These are phyloP conservation scores for Pemphigus obesinymphae DNA, from an alignment of 1,140 invertebrate genomes.

Conservation along the genomic window DNA sequence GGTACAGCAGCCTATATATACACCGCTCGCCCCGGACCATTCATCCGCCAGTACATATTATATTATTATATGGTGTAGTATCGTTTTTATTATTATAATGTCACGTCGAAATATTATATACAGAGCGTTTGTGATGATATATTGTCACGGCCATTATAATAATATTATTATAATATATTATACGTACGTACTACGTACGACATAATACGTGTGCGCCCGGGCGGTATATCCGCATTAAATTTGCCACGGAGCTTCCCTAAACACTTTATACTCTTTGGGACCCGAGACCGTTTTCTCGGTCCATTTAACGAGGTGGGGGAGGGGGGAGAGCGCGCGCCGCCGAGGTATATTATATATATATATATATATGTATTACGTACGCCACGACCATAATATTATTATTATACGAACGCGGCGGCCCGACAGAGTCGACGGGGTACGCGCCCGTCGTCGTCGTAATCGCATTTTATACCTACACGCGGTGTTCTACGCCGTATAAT, in stretches of 20 bases:
- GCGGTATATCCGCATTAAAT: background rate
- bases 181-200: background rate
- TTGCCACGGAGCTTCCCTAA: background rate
- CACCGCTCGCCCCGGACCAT: no score
- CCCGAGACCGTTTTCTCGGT: background rate
- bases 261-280: background rate
- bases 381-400: no score
- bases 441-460: background rate
- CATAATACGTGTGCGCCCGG: background rate
- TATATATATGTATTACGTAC: no score
- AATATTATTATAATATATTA: background rate
- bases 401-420: no score
- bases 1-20: background rate
- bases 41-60: background rate
- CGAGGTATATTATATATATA: background rate
- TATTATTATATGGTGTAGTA: background rate
- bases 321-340: background rate
- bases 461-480: no score
- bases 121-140: slow-evolving; percentile 29
- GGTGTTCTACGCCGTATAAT: no score
- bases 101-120: slow-evolving; percentile 26
- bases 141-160: slow-evolving; percentile 18
- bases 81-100: slow-evolving; percentile 37
- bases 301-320: background rate
- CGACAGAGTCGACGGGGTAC: background rate